Conservation (phyloP, 1,140 invertebrate species). For the Antheraea pernyi region DNA sequence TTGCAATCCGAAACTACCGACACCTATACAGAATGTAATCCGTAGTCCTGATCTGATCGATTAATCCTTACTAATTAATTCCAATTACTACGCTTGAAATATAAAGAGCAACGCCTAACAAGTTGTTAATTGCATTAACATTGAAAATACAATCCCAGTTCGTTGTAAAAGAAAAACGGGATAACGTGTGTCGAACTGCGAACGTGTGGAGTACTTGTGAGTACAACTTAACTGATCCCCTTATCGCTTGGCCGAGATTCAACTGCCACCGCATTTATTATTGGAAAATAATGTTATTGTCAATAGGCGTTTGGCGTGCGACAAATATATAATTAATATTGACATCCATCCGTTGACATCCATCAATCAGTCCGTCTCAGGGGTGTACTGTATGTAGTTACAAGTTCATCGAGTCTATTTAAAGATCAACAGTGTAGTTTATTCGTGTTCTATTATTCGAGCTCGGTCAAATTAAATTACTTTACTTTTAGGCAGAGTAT, state of each 20-base stretch:
- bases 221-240: slow-evolving; percentile 20
- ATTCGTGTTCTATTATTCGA: neutral
- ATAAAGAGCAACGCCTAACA: neutral
- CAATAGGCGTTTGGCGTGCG: neutral
- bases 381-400: neutral
- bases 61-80: too few species aligned
- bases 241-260: slow-evolving; percentile 54
- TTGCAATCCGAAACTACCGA: slow-evolving; percentile 34
- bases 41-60: too few species aligned
- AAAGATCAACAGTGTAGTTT: neutral
- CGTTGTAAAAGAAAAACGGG: neutral
- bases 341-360: neutral
- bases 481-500: neutral
- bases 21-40: too few species aligned
- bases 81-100: too few species aligned
- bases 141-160: neutral
- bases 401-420: neutral
- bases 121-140: too few species aligned
- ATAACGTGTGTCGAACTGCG: slow-evolving; percentile 20
- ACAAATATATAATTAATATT: slow-evolving; percentile 1
- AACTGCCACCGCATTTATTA: slow-evolving; percentile 35
- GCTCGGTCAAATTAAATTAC: neutral
- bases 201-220: slow-evolving; percentile 2
- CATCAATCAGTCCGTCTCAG: neutral
- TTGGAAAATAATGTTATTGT: slow-evolving; percentile 41